phyloP scores from a whole-genome alignment of 2,113 vertebrate species.

The Nannobrachium achirus region DNA sequence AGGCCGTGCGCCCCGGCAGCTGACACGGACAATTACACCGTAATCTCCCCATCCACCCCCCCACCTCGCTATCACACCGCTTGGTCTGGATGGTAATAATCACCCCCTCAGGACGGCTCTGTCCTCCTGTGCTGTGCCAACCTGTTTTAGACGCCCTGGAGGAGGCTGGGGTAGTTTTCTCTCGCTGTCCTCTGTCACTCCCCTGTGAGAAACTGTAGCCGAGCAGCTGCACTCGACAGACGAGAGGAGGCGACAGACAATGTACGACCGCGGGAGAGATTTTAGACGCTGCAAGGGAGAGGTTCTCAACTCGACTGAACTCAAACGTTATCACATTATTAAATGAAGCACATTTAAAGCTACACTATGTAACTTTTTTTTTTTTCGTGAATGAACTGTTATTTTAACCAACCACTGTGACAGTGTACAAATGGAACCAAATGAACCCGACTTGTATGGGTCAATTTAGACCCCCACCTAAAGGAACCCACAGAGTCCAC shows the following conservation, averaged over 20 bases:
- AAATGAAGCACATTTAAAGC: too few relatives aligned
- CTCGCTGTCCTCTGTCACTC: slow-evolving; percentile 1
- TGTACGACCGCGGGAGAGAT: too few relatives aligned
- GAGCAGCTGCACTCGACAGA: neutral
- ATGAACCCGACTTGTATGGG: too few relatives aligned
- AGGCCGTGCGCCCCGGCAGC: slow-evolving; percentile 44
- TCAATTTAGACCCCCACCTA: too few relatives aligned
- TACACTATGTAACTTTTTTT: too few relatives aligned
- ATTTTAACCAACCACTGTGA: too few relatives aligned
- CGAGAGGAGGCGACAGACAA: neutral
- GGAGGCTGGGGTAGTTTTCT: slow-evolving; percentile 4
- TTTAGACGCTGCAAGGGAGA: neutral
- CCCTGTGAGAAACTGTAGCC: neutral
- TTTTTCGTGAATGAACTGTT: too few relatives aligned
- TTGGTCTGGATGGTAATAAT: slow-evolving; percentile 62
- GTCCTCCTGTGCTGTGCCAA: slow-evolving; percentile 41
- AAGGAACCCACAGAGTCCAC: too few relatives aligned
- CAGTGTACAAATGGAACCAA: too few relatives aligned
- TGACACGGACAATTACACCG: slow-evolving; percentile 59
- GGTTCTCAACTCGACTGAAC: too few relatives aligned
- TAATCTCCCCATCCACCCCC: slow-evolving; percentile 57
- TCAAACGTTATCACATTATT: too few relatives aligned
- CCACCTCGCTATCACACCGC: slow-evolving; percentile 44
- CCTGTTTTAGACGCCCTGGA: slow-evolving; percentile 34
- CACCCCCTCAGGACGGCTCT: slow-evolving; percentile 59